Conservation (phyloP, 2,888 invertebrate genomes). For the Leptopilina myrica region DNA sequence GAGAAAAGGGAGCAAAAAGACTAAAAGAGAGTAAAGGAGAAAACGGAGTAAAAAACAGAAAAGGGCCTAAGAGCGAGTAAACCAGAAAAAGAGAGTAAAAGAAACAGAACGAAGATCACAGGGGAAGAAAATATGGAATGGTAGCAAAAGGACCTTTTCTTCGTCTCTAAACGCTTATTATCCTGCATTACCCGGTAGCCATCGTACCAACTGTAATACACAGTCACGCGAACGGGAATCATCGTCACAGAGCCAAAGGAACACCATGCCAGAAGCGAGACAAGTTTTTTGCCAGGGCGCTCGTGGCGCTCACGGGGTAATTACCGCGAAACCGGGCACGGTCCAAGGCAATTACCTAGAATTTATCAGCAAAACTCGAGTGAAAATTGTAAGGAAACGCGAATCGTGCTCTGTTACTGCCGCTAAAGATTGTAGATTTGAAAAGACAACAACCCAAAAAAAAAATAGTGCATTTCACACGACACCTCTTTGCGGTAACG, state of each 20-base stretch:
- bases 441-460: background rate
- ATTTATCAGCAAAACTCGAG: slow-evolving; percentile 35
- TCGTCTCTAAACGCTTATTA: slow-evolving; percentile 69
- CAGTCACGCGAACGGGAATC: slow-evolving; percentile 69
- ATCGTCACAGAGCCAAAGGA: slow-evolving; percentile 57
- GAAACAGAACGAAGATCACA: slow-evolving; percentile 5
- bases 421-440: slow-evolving; percentile 5
- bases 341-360: slow-evolving; percentile 29
- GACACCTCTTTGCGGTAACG: slow-evolving; percentile 23
- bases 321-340: slow-evolving; percentile 58
- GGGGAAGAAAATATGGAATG: slow-evolving; percentile 40
- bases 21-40: background rate
- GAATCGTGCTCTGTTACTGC: slow-evolving; percentile 6
- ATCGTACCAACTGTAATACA: slow-evolving; percentile 61
- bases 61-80: background rate
- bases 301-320: slow-evolving; percentile 62
- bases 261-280: slow-evolving; percentile 61
- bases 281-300: slow-evolving; percentile 60
- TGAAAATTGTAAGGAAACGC: slow-evolving; percentile 36
- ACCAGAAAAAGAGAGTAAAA: slow-evolving; percentile 4
- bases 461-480: slow-evolving; percentile 22
- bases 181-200: slow-evolving; percentile 65
- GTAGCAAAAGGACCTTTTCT: slow-evolving; percentile 41
- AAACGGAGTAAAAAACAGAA: background rate
- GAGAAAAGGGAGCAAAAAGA: background rate